Evolutionary conservation across 2,113 vertebrate genomes (phyloP).

Genomic region (Polypterus bichir): DNA sequence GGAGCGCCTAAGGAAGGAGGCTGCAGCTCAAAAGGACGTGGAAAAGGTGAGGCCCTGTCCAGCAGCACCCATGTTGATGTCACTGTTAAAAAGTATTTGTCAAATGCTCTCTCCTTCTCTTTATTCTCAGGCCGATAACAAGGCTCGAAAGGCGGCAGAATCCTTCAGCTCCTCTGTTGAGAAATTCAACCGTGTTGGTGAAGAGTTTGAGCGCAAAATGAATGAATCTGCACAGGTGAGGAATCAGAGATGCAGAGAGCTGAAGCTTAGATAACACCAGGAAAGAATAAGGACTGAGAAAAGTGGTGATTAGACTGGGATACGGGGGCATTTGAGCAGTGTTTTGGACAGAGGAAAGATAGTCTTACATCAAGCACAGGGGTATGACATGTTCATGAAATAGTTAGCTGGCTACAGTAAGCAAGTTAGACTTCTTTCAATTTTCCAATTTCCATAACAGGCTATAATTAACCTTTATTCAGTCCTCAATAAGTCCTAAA

Average conservation of each 20-base stretch:
- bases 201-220: slow-evolving; percentile 88
- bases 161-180: slow-evolving; percentile 64
- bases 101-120: not conserved
- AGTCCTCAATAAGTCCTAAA: too few species aligned
- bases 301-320: too few species aligned
- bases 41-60: slow-evolving; percentile 61
- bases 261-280: too few species aligned
- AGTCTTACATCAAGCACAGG: too few species aligned
- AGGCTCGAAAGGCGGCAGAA: slow-evolving; percentile 77
- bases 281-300: too few species aligned
- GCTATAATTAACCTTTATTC: too few species aligned
- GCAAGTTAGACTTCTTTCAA: too few species aligned
- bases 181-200: slow-evolving; percentile 73
- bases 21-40: slow-evolving; percentile 74
- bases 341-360: too few species aligned
- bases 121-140: slow-evolving; percentile 69
- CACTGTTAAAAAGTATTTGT: not conserved
- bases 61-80: rapidly evolving
- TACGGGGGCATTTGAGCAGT: too few species aligned
- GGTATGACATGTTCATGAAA: too few species aligned
- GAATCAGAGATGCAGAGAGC: not conserved
- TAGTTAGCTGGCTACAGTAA: too few species aligned
- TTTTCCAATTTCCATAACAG: too few species aligned
- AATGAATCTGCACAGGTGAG: slow-evolving; percentile 74
- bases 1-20: slow-evolving; percentile 74